Conservation (phyloP, 1,140 invertebrate genomes). For the Leptopilina boulardi region DNA sequence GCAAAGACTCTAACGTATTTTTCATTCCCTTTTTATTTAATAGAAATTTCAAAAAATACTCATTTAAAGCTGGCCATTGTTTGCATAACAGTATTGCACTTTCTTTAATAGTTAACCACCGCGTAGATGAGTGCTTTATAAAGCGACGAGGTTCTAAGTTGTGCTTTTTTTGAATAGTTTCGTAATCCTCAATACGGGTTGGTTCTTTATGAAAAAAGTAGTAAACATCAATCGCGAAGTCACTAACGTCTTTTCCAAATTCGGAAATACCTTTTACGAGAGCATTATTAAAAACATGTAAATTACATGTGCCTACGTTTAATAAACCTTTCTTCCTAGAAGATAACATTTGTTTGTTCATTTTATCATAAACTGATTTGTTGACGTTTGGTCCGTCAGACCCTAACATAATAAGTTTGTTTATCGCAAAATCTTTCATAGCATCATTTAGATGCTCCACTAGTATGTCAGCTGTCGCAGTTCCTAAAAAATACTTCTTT, state of each 20-base stretch:
- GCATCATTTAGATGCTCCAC: neutral
- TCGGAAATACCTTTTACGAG: no score
- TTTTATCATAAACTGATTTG: neutral
- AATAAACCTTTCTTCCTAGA: neutral
- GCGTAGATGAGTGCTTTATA: neutral
- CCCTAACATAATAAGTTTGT: neutral
- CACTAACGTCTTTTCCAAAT: no score
- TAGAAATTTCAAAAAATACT: neutral
- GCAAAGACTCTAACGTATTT: no score
- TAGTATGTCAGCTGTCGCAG: neutral
- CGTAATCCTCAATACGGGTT: neutral
- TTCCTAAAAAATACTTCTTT: neutral
- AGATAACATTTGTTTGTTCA: neutral
- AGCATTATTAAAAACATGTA: neutral
- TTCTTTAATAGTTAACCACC: neutral
- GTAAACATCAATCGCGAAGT: slow-evolving; percentile 2
- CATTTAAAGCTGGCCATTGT: neutral
- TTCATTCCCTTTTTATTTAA: neutral
- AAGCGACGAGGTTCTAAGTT: neutral
- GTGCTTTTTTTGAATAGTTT: neutral
- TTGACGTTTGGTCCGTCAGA: neutral
- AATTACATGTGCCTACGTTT: neutral
- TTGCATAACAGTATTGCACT: neutral
- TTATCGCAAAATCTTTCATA: neutral
- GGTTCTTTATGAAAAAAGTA: neutral